Evolutionary conservation across 2,797 vertebrate species (phyloP).

Genomic region (Catamblyrhynchus diadema): DNA sequence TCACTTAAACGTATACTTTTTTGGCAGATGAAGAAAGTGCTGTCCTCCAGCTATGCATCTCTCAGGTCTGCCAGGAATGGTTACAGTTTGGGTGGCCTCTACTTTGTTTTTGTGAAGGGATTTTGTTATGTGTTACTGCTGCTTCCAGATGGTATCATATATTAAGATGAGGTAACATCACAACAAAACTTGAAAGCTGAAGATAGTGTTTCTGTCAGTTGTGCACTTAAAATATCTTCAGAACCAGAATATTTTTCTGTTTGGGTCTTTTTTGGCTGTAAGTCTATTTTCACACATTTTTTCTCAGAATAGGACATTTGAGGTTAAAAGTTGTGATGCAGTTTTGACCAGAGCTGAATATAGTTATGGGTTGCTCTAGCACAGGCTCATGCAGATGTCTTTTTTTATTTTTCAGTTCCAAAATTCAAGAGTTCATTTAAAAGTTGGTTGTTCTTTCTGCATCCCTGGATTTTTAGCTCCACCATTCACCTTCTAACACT

Average conservation of each 20-base stretch:
- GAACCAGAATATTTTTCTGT: neutral
- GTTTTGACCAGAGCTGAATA: neutral
- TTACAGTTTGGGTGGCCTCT: neutral
- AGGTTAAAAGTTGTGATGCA: neutral
- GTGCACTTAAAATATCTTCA: neutral
- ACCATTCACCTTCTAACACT: neutral
- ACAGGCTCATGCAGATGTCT: neutral
- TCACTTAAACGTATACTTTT: slow-evolving; percentile 30
- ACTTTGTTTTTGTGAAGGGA: neutral
- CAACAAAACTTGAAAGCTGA: neutral
- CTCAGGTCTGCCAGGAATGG: neutral
- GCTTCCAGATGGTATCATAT: neutral
- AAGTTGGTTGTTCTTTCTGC: neutral
- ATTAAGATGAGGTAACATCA: neutral
- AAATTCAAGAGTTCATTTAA: neutral
- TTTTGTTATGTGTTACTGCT: neutral
- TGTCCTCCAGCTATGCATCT: neutral
- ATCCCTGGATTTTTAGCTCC: neutral
- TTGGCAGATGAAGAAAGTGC: neutral
- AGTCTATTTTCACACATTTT: neutral
- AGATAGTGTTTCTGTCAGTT: neutral
- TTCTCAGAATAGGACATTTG: neutral
- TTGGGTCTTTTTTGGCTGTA: neutral
- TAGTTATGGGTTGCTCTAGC: neutral
- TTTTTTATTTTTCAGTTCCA: neutral